Evolutionary conservation across 2,888 invertebrate species (phyloP).

Genomic region (Hybos culiciformis): DNA sequence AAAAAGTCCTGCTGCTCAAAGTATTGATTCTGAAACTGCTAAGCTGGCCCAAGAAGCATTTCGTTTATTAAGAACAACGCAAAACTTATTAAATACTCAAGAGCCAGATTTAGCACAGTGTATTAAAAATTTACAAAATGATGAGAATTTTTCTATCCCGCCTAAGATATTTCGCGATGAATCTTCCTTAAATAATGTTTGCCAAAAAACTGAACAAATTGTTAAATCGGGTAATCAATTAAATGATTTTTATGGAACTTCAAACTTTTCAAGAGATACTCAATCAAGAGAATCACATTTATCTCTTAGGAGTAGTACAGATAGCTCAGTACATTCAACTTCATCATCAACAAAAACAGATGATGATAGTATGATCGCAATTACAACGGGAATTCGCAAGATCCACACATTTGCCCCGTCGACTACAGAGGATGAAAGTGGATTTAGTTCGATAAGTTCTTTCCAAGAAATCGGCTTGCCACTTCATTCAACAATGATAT

Average conservation of each 20-base stretch:
- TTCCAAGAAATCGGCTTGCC: slow-evolving; percentile 71
- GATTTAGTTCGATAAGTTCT: slow-evolving; percentile 73
- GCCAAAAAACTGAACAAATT: no score
- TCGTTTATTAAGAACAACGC: slow-evolving; percentile 48
- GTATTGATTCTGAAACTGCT: slow-evolving; percentile 44
- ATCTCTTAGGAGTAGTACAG: slow-evolving; percentile 34
- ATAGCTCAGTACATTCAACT: slow-evolving; percentile 35
- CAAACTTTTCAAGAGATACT: slow-evolving; percentile 27
- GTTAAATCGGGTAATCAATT: neutral
- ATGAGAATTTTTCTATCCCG: no score
- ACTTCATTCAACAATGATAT: slow-evolving; percentile 14
- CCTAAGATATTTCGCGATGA: no score
- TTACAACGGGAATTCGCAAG: slow-evolving; percentile 2
- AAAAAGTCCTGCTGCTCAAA: slow-evolving; percentile 16
- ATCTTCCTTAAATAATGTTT: no score
- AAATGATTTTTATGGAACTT: neutral
- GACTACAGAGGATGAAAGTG: slow-evolving; percentile 61
- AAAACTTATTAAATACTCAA: slow-evolving; percentile 47
- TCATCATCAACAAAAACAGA: slow-evolving; percentile 7
- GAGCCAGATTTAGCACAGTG: slow-evolving; percentile 41
- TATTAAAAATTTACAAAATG: neutral
- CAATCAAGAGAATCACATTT: slow-evolving; percentile 33
- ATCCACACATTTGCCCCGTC: slow-evolving; percentile 15
- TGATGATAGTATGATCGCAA: slow-evolving; percentile 3
- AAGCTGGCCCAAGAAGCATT: slow-evolving; percentile 54